These are phyloP conservation scores for Enhydra lutris DNA, from an alignment of 2,113 vertebrate species.

Conservation along the genomic window DNA sequence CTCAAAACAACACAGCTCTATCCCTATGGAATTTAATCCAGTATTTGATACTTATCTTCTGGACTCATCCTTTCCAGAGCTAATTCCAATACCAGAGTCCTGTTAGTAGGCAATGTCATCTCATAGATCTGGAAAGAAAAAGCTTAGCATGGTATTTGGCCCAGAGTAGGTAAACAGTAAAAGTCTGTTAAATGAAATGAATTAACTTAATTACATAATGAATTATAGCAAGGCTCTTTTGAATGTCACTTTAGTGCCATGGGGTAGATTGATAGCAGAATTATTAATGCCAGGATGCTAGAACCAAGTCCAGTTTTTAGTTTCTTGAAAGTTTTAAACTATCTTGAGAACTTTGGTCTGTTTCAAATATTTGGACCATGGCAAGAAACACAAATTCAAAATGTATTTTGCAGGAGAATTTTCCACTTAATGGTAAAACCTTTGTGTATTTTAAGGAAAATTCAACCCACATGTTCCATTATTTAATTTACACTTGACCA, in stretches of 20 bases:
- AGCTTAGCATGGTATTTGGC: not conserved
- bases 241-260: not conserved
- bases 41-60: not conserved
- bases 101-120: not conserved
- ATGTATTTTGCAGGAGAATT: conserved; percentile 51
- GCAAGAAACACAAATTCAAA: conserved; percentile 43
- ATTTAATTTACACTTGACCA: conserved; percentile 62
- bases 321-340: conserved; percentile 21
- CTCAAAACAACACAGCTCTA: not conserved
- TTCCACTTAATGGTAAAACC: conserved; percentile 55
- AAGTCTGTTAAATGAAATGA: not conserved
- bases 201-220: not conserved
- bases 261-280: not conserved
- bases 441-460: conserved; percentile 63
- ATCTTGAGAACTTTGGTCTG: conserved; percentile 29
- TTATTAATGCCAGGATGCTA: not conserved
- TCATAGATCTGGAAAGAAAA: not conserved
- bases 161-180: not conserved
- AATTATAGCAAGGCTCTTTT: not conserved
- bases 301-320: conserved; percentile 10
- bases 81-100: not conserved
- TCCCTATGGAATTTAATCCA: not conserved
- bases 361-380: conserved; percentile 59
- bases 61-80: not conserved
- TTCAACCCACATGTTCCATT: conserved; percentile 50